These are phyloP conservation scores for Enteromius fasciolatus DNA, from an alignment of 2,797 vertebrate genomes.

Conservation along the genomic window DNA sequence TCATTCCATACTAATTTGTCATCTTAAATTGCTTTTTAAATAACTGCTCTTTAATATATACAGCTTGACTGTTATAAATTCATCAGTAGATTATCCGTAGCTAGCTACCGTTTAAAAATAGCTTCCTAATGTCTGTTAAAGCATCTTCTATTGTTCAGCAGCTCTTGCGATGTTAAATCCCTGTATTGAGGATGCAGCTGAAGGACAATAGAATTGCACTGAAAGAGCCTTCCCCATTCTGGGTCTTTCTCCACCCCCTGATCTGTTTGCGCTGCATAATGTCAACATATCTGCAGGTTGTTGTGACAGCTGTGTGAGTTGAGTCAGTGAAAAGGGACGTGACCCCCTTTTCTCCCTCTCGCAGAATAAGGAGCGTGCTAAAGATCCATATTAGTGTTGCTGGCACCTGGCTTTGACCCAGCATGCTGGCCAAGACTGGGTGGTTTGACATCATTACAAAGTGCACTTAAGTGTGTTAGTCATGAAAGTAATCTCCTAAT, in stretches of 20 bases:
- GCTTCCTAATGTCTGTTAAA: background rate
- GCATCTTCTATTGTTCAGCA: background rate
- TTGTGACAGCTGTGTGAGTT: conserved; percentile 63
- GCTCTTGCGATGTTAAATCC: conserved; percentile 14
- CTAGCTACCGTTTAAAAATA: background rate
- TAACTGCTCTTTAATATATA: background rate
- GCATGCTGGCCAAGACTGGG: background rate
- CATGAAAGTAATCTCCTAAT: background rate
- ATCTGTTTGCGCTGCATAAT: conserved; percentile 56
- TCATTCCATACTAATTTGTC: background rate
- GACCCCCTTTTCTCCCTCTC: conserved; percentile 3
- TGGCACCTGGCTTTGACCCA: conserved; percentile 8
- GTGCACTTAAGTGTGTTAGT: background rate
- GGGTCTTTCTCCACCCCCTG: conserved; percentile 26
- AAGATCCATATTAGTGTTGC: background rate
- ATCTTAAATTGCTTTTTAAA: background rate
- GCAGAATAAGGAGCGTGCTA: background rate
- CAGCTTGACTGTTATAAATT: background rate
- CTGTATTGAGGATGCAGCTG: conserved; percentile 5
- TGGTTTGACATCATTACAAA: background rate
- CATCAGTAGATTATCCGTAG: background rate
- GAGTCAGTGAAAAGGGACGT: conserved; percentile 18
- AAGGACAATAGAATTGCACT: conserved; percentile 52
- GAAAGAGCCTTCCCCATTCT: conserved; percentile 35
- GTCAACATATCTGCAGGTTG: conserved; percentile 64